Conservation (phyloP, 2,797 vertebrate genomes). For the Spinibarbus caldwelli region DNA sequence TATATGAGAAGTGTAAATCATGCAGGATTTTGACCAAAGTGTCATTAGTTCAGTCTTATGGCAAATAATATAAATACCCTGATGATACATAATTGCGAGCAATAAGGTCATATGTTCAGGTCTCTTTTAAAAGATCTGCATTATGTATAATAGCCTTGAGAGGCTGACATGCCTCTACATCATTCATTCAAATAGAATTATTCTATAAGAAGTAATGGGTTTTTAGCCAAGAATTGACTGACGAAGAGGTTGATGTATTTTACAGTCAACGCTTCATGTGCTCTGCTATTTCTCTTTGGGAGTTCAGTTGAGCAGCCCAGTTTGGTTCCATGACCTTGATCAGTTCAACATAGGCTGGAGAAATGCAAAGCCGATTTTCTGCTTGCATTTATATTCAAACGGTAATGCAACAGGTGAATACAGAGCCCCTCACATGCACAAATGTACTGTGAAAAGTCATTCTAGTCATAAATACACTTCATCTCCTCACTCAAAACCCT, state of each 20-base stretch:
- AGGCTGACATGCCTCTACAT: not conserved
- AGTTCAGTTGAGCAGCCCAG: not conserved
- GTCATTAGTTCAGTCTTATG: not conserved
- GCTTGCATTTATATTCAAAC: not conserved
- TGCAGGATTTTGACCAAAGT: not conserved
- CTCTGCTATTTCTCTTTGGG: not conserved
- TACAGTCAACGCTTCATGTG: not conserved
- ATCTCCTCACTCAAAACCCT: not conserved
- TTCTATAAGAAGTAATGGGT: not conserved
- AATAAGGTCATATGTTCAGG: not conserved
- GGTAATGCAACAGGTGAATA: not conserved
- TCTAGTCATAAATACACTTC: conserved; percentile 6
- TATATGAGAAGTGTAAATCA: not conserved
- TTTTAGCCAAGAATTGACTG: not conserved
- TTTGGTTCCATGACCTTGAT: not conserved
- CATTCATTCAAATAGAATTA: not conserved
- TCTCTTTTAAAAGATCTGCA: not conserved
- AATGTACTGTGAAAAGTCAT: not conserved
- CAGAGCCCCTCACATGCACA: not conserved
- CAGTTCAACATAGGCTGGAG: not conserved
- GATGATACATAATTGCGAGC: not conserved
- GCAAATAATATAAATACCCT: not conserved
- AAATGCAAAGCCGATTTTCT: not conserved
- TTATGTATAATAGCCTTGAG: too few relatives aligned
- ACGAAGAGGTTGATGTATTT: not conserved